Percentiles rank a stretch among this genome's conserved stretches.
Conservation (phyloP, 2,113 vertebrate species). For the Oryzias javanicus region DNA sequence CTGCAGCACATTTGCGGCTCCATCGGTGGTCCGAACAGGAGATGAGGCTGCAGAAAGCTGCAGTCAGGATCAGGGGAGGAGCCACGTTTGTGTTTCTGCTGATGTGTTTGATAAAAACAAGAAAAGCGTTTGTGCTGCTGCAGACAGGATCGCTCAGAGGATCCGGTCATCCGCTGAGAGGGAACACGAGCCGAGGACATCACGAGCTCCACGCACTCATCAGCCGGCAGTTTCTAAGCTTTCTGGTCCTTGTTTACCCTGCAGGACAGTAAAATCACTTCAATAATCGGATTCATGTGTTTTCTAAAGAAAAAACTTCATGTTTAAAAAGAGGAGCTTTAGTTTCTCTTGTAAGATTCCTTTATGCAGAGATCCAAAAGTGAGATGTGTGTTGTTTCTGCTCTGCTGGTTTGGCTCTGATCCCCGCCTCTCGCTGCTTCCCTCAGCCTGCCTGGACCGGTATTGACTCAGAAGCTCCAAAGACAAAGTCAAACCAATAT, state of each 20-base stretch:
- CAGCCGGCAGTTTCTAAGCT: too few relatives aligned
- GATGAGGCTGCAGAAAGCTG: slow-evolving; percentile 71
- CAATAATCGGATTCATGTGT: too few relatives aligned
- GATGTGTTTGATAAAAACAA: slow-evolving; percentile 47
- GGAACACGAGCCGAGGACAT: too few relatives aligned
- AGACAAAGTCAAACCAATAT: slow-evolving; percentile 75
- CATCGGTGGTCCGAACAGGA: slow-evolving; percentile 74
- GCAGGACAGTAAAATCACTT: too few relatives aligned
- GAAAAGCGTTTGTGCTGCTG: slow-evolving; percentile 32
- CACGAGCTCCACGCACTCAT: too few relatives aligned
- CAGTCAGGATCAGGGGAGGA: slow-evolving; percentile 66
- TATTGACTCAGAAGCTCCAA: slow-evolving; percentile 70
- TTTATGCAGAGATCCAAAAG: slow-evolving; percentile 18
- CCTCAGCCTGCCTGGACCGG: slow-evolving; percentile 45
- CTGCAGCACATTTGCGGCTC: slow-evolving; percentile 71
- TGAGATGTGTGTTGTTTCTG: slow-evolving; percentile 64
- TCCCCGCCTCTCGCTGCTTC: slow-evolving; percentile 17
- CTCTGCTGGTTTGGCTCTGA: slow-evolving; percentile 64
- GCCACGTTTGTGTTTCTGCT: slow-evolving; percentile 15
- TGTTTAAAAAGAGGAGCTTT: too few relatives aligned
- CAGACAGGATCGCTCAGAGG: too few relatives aligned
- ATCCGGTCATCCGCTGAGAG: too few relatives aligned
- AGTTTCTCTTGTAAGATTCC: too few relatives aligned
- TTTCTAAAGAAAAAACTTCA: too few relatives aligned
- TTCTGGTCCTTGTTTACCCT: too few relatives aligned